These are phyloP conservation scores for Vicugna pacos DNA, from an alignment of 2,113 vertebrate species.

Conservation along the genomic window DNA sequence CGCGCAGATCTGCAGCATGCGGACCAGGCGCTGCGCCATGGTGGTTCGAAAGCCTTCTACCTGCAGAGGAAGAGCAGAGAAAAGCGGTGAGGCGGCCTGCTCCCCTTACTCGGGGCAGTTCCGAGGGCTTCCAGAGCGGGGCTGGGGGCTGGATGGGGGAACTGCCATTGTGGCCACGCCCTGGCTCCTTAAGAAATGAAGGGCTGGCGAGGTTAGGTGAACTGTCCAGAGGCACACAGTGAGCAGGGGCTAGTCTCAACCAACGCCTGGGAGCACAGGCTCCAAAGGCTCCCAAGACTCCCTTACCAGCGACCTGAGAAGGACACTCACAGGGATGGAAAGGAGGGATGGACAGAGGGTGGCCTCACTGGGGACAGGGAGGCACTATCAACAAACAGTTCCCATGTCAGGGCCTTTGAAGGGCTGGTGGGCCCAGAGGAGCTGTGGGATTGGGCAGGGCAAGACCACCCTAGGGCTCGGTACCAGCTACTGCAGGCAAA, in stretches of 20 bases:
- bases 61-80: constrained; percentile 75
- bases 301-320: neutral
- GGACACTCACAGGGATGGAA: neutral
- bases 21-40: constrained; percentile 86
- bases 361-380: neutral
- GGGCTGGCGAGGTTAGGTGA: neutral
- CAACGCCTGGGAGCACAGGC: neutral
- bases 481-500: rapidly evolving
- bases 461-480: neutral
- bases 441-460: neutral
- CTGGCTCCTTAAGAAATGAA: neutral
- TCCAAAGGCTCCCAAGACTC: too few species aligned
- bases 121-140: neutral
- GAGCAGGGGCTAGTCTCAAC: neutral
- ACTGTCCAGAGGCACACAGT: neutral
- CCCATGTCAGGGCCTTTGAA: neutral
- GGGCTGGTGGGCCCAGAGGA: neutral
- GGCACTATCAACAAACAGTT: neutral
- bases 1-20: constrained; percentile 85
- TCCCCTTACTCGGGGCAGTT: neutral
- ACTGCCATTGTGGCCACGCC: neutral
- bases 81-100: neutral
- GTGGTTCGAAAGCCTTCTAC: constrained; percentile 68
- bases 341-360: too few species aligned
- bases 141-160: rapidly evolving